Evolutionary conservation across 2,113 vertebrate genomes (phyloP), one percentile per base, ranked within the genome.

Genomic region (Ophiodon elongatus): DNA sequence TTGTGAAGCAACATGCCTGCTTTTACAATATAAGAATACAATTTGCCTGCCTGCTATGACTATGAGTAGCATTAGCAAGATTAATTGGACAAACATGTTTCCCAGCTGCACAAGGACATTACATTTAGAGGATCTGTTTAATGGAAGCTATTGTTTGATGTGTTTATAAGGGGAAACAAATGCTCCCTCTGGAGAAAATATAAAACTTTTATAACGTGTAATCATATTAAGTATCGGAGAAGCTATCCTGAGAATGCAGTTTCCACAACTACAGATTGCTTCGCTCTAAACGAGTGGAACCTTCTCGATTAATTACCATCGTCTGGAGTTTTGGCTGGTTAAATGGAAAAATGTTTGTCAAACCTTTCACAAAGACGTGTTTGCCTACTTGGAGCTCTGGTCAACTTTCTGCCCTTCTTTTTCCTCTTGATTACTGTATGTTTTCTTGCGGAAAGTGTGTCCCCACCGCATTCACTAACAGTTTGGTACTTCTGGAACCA

Each of bases 11-110:
- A 62, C 35, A 54, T 57, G 52, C 31, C 19, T 29, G 73, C 21
- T 73, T 73, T 80, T 64, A 68, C 25, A 63, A 27, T 57, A 11
- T 1, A 70, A 71, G 43, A 81, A 66, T 33, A 72, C 76, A 63
- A 73, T 9, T 54, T 52, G n/a, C n/a, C n/a, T n/a, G 43, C 27
- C 35, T 66, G 50, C 17, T 75, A 50, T 60, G 70, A 35, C n/a
- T 59, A 52, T 27, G 27, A 67, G 52, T 23, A 66, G 15, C 52
- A 76, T 88, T 76, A 73, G 45, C 25, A 13, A 69, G 62, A 83
- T 83, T 83, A 76, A 76, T 76, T 29, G 10, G 13, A 79, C 35
- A 75, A 67, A 80, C 41, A 70, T 19, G 6, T 62, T 45, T 56
- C 31, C 79, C 9, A 23, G 75, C 73, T 37, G 60, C 62, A 71